Evolutionary conservation across 1,140 invertebrate genomes (phyloP).

Genomic region (Babylonia areolata): DNA sequence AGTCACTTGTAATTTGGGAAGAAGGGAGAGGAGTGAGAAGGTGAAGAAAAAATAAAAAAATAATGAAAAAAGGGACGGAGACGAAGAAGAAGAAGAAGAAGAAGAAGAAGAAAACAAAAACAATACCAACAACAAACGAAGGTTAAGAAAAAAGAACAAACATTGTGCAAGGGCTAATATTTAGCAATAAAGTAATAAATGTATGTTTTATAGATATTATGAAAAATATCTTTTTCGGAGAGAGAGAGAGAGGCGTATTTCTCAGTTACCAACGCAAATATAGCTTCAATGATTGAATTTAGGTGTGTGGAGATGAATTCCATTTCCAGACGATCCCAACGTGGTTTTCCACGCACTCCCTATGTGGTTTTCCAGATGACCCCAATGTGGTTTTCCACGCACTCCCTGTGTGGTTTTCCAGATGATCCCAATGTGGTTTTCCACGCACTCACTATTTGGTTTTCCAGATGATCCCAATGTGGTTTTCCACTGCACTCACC

Average conservation of each 20-base stretch:
- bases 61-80: background rate
- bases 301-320: no score
- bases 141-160: no score
- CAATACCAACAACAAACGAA: no score
- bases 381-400: background rate
- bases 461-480: no score
- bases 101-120: background rate
- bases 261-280: no score
- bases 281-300: no score
- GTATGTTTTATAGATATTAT: no score
- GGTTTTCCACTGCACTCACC: no score
- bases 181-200: no score
- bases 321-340: background rate
- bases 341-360: background rate
- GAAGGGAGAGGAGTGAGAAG: background rate
- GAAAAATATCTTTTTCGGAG: no score
- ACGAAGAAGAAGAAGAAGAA: background rate
- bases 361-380: background rate
- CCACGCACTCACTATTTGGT: no score
- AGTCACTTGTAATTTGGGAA: background rate
- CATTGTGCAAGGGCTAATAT: no score
- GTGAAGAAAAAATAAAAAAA: background rate
- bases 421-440: slow-evolving; percentile 53
- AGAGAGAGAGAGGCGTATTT: background rate
- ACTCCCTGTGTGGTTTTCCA: slow-evolving; percentile 33